phyloP scores from a whole-genome alignment of 2,888 invertebrate species.

The Nymphalis urticae region DNA sequence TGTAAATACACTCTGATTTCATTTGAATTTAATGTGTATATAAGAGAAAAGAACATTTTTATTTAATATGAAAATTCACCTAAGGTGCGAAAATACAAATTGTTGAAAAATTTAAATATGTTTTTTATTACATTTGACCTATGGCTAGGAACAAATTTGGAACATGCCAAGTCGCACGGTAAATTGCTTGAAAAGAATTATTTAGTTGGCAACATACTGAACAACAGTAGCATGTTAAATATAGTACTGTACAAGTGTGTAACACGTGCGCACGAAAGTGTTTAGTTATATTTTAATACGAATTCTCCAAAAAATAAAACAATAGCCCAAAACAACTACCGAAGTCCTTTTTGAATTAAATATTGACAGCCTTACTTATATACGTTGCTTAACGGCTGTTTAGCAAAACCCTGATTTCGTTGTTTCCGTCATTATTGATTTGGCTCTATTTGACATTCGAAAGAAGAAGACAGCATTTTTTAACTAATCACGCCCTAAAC shows the following conservation, averaged over 20 bases:
- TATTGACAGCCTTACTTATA: no score
- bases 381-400: no score
- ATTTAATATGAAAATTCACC: constrained; percentile 77
- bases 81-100: constrained; percentile 80
- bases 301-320: constrained; percentile 28
- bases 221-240: constrained; percentile 45
- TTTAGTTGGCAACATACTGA: constrained; percentile 48
- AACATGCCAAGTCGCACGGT: constrained; percentile 32
- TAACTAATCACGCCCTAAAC: no score
- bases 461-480: no score
- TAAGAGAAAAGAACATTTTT: constrained; percentile 76
- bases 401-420: no score
- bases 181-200: constrained; percentile 37
- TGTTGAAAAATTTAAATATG: constrained; percentile 71
- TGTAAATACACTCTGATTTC: constrained; percentile 82
- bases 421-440: no score
- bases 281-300: constrained; percentile 41
- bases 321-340: constrained; percentile 6
- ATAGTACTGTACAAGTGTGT: constrained; percentile 44
- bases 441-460: no score
- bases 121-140: constrained; percentile 45
- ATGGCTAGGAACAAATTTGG: neutral
- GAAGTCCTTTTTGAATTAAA: constrained; percentile 10
- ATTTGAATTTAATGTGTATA: constrained; percentile 82
- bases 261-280: constrained; percentile 49